These are phyloP conservation scores for Theodoxus fluviatilis DNA, from an alignment of 2,888 invertebrate species.

Conservation along the genomic window DNA sequence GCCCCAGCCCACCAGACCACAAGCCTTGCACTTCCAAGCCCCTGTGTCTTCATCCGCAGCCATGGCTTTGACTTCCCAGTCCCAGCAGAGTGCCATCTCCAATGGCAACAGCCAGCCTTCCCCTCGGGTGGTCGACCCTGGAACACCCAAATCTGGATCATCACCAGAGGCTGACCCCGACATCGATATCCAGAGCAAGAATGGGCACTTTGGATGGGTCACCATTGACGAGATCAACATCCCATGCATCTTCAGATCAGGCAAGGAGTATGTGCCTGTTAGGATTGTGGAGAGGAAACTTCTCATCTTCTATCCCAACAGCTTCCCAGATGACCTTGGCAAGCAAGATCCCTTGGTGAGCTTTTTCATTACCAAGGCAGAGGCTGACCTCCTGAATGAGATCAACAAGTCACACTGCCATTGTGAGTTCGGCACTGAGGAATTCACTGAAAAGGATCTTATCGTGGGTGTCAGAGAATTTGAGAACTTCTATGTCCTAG, in stretches of 20 bases:
- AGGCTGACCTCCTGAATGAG: constrained; percentile 88
- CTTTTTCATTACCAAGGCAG: constrained; percentile 90
- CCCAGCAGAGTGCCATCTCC: no score
- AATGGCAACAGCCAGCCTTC: no score
- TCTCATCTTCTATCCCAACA: constrained; percentile 57
- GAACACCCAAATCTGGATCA: no score
- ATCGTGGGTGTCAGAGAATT: constrained; percentile 89
- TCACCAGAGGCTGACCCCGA: no score
- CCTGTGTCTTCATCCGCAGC: no score
- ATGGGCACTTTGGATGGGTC: constrained; percentile 85
- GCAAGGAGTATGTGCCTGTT: constrained; percentile 90
- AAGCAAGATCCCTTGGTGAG: constrained; percentile 88
- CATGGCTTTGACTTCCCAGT: no score
- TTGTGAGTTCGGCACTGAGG: constrained; percentile 85
- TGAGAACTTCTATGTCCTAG: constrained; percentile 84
- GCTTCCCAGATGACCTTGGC: constrained; percentile 81
- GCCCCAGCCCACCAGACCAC: no score
- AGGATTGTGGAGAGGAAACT: constrained; percentile 91
- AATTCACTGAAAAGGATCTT: constrained; percentile 86
- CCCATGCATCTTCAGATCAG: constrained; percentile 84
- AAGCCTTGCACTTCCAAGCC: no score
- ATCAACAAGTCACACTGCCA: constrained; percentile 93
- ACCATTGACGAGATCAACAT: constrained; percentile 77
- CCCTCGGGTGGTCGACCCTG: no score
- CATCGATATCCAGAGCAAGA: constrained; percentile 55